phyloP scores from a whole-genome alignment of 2,888 invertebrate species.

The Trimorus sp. region DNA sequence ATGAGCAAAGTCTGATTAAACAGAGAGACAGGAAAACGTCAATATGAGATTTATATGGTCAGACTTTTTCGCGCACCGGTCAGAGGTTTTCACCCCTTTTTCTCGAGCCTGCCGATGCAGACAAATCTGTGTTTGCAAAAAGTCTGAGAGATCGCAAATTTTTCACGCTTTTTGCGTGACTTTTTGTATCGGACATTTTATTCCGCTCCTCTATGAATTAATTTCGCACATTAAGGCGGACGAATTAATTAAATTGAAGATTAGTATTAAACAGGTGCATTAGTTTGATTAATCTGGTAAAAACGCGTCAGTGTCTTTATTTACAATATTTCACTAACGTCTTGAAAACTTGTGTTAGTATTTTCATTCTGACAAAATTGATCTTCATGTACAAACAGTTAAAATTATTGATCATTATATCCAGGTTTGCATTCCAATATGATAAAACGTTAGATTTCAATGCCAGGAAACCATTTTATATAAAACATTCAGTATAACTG shows the following conservation, averaged over 20 bases:
- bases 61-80: constrained; percentile 52
- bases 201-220: neutral
- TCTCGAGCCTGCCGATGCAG: constrained; percentile 31
- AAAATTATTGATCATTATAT: too few relatives aligned
- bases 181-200: constrained; percentile 6
- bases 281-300: neutral
- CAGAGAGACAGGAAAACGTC: constrained; percentile 52
- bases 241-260: neutral
- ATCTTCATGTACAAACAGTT: too few relatives aligned
- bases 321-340: neutral
- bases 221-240: neutral
- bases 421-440: too few relatives aligned
- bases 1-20: constrained; percentile 62
- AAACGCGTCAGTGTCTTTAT: constrained; percentile 1
- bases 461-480: too few relatives aligned
- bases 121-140: constrained; percentile 51
- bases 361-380: neutral
- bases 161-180: constrained; percentile 14
- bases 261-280: neutral
- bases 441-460: neutral
- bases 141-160: constrained; percentile 33
- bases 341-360: neutral
- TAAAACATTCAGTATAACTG: too few relatives aligned
- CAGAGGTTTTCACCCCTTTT: constrained; percentile 41
- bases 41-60: constrained; percentile 58